A percentile compares a stretch with the other conserved stretches of the same genome.
Conservation (phyloP, 2,797 vertebrate genomes). For the Somateria mollissima region DNA sequence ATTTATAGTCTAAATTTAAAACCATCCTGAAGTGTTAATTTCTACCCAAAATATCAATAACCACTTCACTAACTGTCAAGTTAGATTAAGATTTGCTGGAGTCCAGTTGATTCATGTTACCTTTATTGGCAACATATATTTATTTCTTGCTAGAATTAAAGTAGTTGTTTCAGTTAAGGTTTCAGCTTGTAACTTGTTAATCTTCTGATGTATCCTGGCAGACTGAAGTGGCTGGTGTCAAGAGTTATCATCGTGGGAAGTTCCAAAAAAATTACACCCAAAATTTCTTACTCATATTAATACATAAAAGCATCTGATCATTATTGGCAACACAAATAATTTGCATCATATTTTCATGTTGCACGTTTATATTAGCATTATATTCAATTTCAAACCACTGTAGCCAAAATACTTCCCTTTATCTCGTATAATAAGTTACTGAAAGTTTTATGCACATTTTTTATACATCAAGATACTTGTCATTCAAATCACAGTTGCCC, state of each 20-base stretch:
- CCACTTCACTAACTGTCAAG: neutral
- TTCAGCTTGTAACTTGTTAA: neutral
- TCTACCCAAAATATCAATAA: neutral
- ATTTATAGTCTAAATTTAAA: neutral
- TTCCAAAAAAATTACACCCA: neutral
- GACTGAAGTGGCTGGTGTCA: neutral
- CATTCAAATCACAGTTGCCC: neutral
- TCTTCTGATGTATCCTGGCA: neutral
- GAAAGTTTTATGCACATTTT: neutral
- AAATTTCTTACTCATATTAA: neutral
- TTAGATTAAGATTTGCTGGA: neutral
- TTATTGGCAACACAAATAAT: neutral
- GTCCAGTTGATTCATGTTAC: neutral
- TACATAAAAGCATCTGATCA: neutral
- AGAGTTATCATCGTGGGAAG: neutral
- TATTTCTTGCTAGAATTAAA: neutral
- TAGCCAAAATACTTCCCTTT: neutral
- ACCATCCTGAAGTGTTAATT: neutral
- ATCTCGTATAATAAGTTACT: neutral
- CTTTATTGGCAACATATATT: neutral
- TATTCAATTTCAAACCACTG: neutral
- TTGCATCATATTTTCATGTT: neutral
- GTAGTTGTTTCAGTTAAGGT: neutral
- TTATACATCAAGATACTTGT: neutral
- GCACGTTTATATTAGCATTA: neutral